Evolutionary conservation across 1,140 invertebrate genomes (phyloP).

Genomic region (Lordiphosa mommai): DNA sequence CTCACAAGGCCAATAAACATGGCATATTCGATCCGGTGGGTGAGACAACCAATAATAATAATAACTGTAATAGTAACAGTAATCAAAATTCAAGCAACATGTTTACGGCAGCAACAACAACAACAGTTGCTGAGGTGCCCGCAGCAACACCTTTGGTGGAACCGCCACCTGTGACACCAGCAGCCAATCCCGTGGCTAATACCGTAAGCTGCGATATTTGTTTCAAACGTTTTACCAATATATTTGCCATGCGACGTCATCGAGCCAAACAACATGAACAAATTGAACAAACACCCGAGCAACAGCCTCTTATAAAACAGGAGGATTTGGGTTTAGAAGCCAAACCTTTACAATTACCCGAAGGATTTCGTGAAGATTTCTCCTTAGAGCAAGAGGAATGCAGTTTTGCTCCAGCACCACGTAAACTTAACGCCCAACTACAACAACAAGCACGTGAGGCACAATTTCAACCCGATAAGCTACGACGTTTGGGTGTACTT

Average conservation of each 20-base stretch:
- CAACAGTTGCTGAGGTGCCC: slow-evolving; percentile 50
- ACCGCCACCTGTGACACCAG: slow-evolving; percentile 36
- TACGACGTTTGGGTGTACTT: slow-evolving; percentile 88
- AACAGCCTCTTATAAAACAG: slow-evolving; percentile 16
- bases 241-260: slow-evolving; percentile 81
- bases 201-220: slow-evolving; percentile 81
- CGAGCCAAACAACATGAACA: slow-evolving; percentile 80
- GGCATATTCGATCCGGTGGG: slow-evolving; percentile 89
- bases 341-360: slow-evolving; percentile 66
- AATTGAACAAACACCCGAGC: slow-evolving; percentile 20
- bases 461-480: slow-evolving; percentile 85
- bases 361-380: slow-evolving; percentile 78
- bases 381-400: slow-evolving; percentile 82
- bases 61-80: slow-evolving; percentile 38
- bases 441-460: slow-evolving; percentile 84
- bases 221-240: slow-evolving; percentile 81
- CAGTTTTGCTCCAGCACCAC: slow-evolving; percentile 81
- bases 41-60: slow-evolving; percentile 57
- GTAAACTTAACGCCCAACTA: slow-evolving; percentile 82
- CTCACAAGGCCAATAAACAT: slow-evolving; percentile 97
- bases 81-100: slow-evolving; percentile 46
- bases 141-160: slow-evolving; percentile 44
- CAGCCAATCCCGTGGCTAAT: slow-evolving; percentile 19
- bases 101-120: slow-evolving; percentile 20
- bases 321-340: slow-evolving; percentile 2